Evolutionary conservation across 2,797 vertebrate species (phyloP).

Genomic region (Pygocentrus nattereri): DNA sequence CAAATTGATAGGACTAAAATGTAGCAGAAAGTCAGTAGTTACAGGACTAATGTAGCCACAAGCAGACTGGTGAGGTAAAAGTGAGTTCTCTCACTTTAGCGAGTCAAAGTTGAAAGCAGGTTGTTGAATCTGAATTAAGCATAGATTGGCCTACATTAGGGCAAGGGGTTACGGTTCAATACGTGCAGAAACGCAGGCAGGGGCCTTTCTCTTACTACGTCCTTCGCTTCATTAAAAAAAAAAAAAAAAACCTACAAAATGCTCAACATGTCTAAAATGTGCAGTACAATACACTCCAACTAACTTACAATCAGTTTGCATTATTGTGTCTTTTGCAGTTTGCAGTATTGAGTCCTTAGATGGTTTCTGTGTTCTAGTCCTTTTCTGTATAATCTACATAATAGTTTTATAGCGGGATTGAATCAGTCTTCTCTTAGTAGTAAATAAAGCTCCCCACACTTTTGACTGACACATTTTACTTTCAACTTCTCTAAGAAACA

Average conservation of each 20-base stretch:
- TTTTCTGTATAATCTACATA: background rate
- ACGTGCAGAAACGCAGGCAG: constrained; percentile 61
- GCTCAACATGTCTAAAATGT: too few species aligned
- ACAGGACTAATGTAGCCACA: constrained; percentile 39
- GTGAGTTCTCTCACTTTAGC: constrained; percentile 64
- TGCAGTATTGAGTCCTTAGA: background rate
- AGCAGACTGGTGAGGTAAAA: constrained; percentile 37
- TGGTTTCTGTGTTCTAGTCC: too few species aligned
- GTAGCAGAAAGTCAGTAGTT: constrained; percentile 1
- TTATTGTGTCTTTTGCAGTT: too few species aligned
- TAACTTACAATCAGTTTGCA: too few species aligned
- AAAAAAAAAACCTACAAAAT: too few species aligned
- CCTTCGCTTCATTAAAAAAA: background rate
- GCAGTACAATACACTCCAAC: too few species aligned
- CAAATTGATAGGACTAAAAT: too few species aligned
- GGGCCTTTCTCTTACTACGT: background rate
- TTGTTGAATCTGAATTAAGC: constrained; percentile 78
- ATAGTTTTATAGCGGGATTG: background rate
- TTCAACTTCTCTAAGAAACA: too few species aligned
- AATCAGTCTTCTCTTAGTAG: background rate
- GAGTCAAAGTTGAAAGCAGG: constrained; percentile 61
- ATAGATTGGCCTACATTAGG: constrained; percentile 82
- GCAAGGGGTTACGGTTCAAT: constrained; percentile 71
- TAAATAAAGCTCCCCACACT: too few species aligned
- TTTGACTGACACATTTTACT: too few species aligned